Conservation (phyloP, 2,888 invertebrate genomes). For the Apamea epomidion region DNA sequence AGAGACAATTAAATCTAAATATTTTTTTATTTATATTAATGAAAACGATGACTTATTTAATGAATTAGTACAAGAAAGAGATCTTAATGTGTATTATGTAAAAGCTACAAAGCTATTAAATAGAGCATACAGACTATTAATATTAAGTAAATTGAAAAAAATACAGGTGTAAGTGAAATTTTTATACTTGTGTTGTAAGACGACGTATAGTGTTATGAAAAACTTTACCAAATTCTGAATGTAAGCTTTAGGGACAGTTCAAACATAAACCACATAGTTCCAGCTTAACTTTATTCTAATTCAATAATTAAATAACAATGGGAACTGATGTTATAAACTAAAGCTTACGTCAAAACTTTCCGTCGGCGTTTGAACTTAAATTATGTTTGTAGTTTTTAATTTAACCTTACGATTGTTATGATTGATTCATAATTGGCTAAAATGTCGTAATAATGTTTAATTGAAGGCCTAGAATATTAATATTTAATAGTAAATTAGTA, state of each 20-base stretch:
- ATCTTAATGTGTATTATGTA: background rate
- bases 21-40: background rate
- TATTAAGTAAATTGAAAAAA: background rate
- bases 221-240: background rate
- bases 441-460: background rate
- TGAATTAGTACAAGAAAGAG: background rate
- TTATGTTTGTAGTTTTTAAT: background rate
- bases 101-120: background rate
- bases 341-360: conserved; percentile 5
- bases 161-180: background rate
- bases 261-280: background rate
- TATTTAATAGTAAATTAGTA: background rate
- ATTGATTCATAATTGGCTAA: background rate
- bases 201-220: background rate
- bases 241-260: too few relatives aligned
- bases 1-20: background rate
- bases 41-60: background rate
- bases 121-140: background rate
- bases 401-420: background rate
- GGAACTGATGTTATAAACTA: background rate
- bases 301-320: background rate
- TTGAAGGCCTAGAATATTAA: background rate
- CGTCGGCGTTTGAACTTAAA: conserved; percentile 18
- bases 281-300: background rate
- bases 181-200: background rate